phyloP scores from a whole-genome alignment of 2,113 vertebrate species.

The Scomber colias region DNA sequence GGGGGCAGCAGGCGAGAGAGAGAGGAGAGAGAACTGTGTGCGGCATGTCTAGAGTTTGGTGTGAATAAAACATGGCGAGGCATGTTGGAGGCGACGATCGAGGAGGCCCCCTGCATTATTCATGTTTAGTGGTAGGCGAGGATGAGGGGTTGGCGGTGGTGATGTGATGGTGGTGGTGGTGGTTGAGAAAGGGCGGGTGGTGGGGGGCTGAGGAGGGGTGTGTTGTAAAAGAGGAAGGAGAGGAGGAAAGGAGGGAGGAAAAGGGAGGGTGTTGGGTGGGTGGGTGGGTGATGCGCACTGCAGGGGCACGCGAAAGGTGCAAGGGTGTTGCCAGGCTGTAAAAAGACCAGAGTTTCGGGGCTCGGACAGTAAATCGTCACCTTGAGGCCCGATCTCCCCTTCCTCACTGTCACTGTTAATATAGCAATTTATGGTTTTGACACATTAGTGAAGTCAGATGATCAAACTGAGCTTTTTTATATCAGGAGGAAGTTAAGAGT shows the following conservation, averaged over 20 bases:
- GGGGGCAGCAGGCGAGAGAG: constrained; percentile 29
- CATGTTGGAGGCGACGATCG: constrained; percentile 72
- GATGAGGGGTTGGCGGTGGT: constrained; percentile 33
- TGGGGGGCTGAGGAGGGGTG: not conserved
- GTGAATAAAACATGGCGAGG: constrained; percentile 85
- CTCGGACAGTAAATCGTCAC: constrained; percentile 32
- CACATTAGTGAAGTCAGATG: constrained; percentile 7
- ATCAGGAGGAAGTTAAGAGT: not conserved
- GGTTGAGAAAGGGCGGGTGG: not conserved
- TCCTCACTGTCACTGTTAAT: not conserved
- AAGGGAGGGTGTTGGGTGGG: not conserved
- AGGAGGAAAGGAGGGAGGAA: not conserved
- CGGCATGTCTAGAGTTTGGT: constrained; percentile 50
- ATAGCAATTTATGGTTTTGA: not conserved
- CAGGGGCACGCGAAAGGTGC: constrained; percentile 56
- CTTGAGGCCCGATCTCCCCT: constrained; percentile 11
- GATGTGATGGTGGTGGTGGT: constrained; percentile 5
- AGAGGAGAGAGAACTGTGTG: constrained; percentile 29
- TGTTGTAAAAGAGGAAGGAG: constrained; percentile 31
- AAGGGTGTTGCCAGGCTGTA: constrained; percentile 62
- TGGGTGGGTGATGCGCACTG: not conserved
- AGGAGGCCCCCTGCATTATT: constrained; percentile 82
- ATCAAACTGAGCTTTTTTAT: not conserved
- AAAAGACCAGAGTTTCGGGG: constrained; percentile 58
- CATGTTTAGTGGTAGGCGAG: constrained; percentile 63